phyloP scores from a whole-genome alignment of 2,113 vertebrate species.

The Halichoeres trimaculatus region DNA sequence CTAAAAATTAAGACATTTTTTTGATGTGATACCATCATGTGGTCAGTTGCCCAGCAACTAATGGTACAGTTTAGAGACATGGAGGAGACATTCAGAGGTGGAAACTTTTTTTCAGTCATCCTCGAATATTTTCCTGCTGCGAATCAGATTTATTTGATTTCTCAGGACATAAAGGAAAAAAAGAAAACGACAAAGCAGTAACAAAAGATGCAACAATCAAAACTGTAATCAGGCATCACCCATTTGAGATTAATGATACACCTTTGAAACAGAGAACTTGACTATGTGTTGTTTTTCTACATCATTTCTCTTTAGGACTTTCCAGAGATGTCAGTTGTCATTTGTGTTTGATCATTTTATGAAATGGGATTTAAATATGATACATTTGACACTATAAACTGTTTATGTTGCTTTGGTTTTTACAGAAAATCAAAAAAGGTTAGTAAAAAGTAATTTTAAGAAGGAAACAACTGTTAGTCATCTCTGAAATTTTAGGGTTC shows the following conservation, averaged over 20 bases:
- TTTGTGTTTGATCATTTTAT: no score
- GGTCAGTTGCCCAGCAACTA: background rate
- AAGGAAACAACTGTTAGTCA: no score
- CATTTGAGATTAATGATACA: background rate
- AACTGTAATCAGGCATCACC: background rate
- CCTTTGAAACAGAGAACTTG: background rate
- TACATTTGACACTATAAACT: no score
- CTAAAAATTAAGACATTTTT: conserved; percentile 23
- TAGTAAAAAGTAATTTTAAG: no score
- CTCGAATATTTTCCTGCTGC: background rate
- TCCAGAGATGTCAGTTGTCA: no score
- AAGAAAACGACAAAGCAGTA: background rate
- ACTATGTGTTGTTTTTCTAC: background rate
- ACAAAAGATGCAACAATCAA: background rate
- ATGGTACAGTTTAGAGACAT: conserved; percentile 2
- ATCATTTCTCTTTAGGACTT: background rate
- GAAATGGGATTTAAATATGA: no score
- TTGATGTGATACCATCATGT: background rate
- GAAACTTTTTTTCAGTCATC: background rate
- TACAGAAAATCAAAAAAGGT: no score
- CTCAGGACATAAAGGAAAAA: background rate
- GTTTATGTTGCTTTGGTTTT: no score
- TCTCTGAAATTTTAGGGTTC: no score
- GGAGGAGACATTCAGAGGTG: background rate
- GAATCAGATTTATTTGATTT: background rate